Evolutionary conservation across 1,140 invertebrate species (phyloP), one percentile per base, ranked within the genome.

Genomic region (Drosophila kurseongensis): DNA sequence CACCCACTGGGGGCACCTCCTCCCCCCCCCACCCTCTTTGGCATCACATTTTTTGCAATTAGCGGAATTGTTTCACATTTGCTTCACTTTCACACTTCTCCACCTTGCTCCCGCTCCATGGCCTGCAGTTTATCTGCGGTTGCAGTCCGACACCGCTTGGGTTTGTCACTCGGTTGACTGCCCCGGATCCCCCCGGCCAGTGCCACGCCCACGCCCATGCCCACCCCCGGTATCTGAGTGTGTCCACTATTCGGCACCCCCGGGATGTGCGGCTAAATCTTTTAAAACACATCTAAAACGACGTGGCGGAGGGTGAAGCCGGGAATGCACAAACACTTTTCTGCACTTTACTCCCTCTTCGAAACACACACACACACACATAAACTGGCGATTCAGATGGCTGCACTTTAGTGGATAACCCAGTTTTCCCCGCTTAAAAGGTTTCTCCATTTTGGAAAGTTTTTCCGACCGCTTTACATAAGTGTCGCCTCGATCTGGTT

Each of bases 61-160:
- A 86, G 82, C 82, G 84, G 83, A 88, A 86, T 86, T 86, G 82
- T 86, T 86, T 86, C 83, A 83, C 83, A 83, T 86, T 88, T 66
- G 75, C 75, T 78, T 78, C 56, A 68, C 75, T 71, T 82, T 81
- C 56, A 68, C 75, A 77, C 68, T 58, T 65, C 23, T 18, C 13
- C 63, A 32, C 38, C 29, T 40, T 9, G n/a, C 47, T 48, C 9
- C 40, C 44, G 50, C 29, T 50, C 44, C 48, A 4, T 51, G 27
- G 71, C 47, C 68, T 81, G 82, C 82, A 88, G 83, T 88, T 85
- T 85, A 85, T 85, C 82, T 88, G 82, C 40, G 82, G 79, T 68
- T 65, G 40, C 45, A 16, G 45, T 54, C 27, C 4, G 13, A 18
- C 45, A 54, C 32, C n/a, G 18, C 29, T 47, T 16, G 50, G 72